Conservation (phyloP, 2,113 vertebrate genomes). For the Python bivittatus region DNA sequence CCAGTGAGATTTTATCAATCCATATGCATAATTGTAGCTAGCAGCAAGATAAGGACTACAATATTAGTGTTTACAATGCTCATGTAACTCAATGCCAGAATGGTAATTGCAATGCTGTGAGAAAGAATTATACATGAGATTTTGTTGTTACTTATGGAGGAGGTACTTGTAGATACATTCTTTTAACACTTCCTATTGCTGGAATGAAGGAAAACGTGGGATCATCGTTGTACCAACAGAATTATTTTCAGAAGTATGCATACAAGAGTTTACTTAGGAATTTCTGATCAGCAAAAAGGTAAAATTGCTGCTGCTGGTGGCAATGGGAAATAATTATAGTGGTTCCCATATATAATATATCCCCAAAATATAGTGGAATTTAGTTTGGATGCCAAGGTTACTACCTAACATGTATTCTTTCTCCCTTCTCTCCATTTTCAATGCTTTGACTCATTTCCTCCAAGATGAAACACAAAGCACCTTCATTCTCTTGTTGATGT, state of each 20-base stretch:
- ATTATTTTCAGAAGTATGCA: neutral
- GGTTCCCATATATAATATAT: too few species aligned
- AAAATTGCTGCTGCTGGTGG: neutral
- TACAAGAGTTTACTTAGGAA: neutral
- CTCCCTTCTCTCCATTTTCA: neutral
- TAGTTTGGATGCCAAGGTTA: neutral
- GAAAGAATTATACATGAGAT: neutral
- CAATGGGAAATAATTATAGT: neutral
- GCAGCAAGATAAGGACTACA: neutral
- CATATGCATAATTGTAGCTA: neutral
- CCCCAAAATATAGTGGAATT: too few species aligned
- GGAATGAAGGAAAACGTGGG: neutral
- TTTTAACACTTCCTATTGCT: neutral
- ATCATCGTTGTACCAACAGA: accelerated
- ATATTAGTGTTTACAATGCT: neutral
- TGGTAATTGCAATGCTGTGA: neutral
- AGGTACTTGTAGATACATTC: neutral
- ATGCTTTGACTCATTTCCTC: neutral
- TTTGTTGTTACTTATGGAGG: neutral
- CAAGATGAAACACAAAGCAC: neutral
- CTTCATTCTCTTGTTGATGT: slow-evolving; percentile 4
- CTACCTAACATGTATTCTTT: neutral
- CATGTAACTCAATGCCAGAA: neutral
- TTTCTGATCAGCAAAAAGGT: neutral
- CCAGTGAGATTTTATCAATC: neutral